Evolutionary conservation across 2,113 vertebrate species (phyloP).

Genomic region (Vidua macroura): DNA sequence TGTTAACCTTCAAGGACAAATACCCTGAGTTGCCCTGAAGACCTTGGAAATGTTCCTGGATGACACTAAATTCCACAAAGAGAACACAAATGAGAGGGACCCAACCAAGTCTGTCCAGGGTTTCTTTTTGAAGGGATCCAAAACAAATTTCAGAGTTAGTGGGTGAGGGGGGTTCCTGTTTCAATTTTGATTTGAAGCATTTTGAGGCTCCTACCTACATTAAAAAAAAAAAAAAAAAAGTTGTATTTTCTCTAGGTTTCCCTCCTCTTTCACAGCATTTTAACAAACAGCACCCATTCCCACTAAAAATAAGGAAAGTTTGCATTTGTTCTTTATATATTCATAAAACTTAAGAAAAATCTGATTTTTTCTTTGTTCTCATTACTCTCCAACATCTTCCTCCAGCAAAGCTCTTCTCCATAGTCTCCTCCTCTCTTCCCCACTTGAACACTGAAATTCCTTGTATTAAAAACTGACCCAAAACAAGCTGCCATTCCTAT

Average conservation of each 20-base stretch:
- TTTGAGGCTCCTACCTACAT: background rate
- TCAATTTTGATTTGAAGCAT: background rate
- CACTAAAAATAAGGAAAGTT: background rate
- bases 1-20: background rate
- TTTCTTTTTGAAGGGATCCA: background rate
- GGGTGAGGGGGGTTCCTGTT: background rate
- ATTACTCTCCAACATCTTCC: background rate
- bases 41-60: background rate
- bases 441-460: background rate
- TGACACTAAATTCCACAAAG: background rate
- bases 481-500: background rate
- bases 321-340: background rate
- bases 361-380: background rate
- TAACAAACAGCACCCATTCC: background rate
- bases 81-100: background rate
- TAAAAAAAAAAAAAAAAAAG: background rate
- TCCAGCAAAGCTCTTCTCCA: background rate
- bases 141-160: background rate
- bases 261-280: background rate
- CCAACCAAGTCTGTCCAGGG: background rate
- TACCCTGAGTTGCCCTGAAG: background rate
- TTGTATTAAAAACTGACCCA: background rate
- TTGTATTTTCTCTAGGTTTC: background rate
- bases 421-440: background rate
- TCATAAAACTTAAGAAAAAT: background rate